Evolutionary conservation across 2,113 vertebrate genomes (phyloP).

Genomic region (Sinocyclocheilus rhinocerous): DNA sequence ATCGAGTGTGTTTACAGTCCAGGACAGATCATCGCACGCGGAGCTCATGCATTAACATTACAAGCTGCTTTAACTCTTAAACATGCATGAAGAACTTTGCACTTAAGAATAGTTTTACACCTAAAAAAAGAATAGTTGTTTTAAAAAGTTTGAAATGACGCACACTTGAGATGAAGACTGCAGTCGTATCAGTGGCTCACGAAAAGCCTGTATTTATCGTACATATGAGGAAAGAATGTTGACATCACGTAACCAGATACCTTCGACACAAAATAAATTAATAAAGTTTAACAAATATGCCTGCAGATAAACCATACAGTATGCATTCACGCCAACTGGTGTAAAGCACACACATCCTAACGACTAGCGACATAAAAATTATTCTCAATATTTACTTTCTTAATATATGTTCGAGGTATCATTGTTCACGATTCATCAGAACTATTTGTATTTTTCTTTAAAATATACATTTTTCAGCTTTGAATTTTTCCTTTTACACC

Average conservation of each 20-base stretch:
- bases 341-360: too few species aligned
- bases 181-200: neutral
- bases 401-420: neutral
- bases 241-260: neutral
- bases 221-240: neutral
- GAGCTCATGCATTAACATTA: neutral
- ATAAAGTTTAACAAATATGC: neutral
- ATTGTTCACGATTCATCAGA: neutral
- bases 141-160: neutral
- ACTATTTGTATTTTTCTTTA: neutral
- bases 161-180: neutral
- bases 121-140: neutral
- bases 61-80: neutral
- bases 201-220: neutral
- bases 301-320: neutral
- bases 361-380: neutral
- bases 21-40: neutral
- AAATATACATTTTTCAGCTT: too few species aligned
- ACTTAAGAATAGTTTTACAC: neutral
- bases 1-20: conserved; percentile 15
- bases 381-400: neutral
- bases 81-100: neutral
- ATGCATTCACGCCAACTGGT: neutral
- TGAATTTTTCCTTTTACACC: neutral
- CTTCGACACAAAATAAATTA: neutral